These are phyloP conservation scores for Garrulus glandarius DNA, from an alignment of 2,797 vertebrate genomes.

Conservation along the genomic window DNA sequence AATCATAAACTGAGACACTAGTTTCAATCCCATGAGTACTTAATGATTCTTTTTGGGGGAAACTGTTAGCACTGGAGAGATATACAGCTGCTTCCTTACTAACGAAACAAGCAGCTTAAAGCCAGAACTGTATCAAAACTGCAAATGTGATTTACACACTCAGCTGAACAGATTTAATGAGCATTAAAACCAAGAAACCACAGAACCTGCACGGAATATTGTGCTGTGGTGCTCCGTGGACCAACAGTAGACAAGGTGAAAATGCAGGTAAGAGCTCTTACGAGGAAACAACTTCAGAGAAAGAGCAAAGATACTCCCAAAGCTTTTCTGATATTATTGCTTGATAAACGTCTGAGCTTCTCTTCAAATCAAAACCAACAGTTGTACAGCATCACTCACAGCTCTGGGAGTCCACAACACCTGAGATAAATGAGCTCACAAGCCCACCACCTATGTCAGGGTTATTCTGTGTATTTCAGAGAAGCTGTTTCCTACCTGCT, in stretches of 20 bases:
- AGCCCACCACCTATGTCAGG: neutral
- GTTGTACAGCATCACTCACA: neutral
- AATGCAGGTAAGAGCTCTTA: neutral
- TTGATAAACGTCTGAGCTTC: neutral
- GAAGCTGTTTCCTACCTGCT: neutral
- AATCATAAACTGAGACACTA: neutral
- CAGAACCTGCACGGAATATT: neutral
- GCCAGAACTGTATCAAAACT: neutral
- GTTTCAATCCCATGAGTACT: neutral
- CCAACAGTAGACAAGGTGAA: neutral
- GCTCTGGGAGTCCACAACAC: neutral
- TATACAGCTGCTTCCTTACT: neutral
- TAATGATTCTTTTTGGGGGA: rapidly evolving
- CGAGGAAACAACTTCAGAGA: neutral
- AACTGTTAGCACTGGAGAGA: neutral
- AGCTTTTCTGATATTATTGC: neutral
- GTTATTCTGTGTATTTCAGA: neutral
- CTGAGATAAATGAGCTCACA: neutral
- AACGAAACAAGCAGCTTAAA: neutral
- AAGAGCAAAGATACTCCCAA: neutral
- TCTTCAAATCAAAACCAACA: neutral
- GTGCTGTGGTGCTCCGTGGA: rapidly evolving
- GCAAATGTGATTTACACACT: neutral
- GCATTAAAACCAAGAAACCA: neutral
- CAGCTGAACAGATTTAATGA: neutral